phyloP scores from a whole-genome alignment of 2,797 vertebrate genomes.

The Rousettus madagascariensis region DNA sequence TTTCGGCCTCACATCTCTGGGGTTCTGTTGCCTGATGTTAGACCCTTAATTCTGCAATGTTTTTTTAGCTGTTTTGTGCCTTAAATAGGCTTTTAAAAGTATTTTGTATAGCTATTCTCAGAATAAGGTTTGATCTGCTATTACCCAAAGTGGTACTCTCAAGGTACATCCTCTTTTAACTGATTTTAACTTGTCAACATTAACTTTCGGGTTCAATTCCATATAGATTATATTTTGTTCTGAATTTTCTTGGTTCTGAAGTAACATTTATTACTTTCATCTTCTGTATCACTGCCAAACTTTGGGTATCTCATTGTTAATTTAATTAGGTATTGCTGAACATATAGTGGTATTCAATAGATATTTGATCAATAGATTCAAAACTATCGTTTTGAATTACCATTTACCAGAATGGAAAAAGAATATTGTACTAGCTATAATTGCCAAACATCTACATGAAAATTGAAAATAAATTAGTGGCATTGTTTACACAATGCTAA shows the following conservation, averaged over 20 bases:
- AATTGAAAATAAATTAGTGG: neutral
- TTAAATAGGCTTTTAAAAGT: neutral
- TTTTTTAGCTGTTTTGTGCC: neutral
- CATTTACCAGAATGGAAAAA: neutral
- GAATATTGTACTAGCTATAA: neutral
- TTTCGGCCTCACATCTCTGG: neutral
- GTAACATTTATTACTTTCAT: slow-evolving; percentile 39
- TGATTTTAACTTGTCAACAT: neutral
- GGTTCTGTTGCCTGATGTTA: neutral
- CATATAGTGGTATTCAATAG: neutral
- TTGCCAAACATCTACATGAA: neutral
- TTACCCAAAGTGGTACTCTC: neutral
- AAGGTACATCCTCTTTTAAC: neutral
- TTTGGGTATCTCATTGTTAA: slow-evolving; percentile 24
- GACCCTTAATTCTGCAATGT: neutral
- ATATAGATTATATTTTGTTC: neutral
- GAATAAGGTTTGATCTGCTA: neutral
- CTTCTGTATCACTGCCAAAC: slow-evolving; percentile 11
- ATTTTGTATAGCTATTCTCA: neutral
- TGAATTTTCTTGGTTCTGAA: slow-evolving; percentile 12
- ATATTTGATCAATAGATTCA: slow-evolving; percentile 10
- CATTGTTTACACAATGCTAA: neutral
- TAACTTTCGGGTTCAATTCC: neutral
- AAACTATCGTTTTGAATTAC: neutral
- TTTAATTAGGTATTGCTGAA: slow-evolving; percentile 2